Evolutionary conservation across 2,113 vertebrate genomes (phyloP).

Genomic region (Gnathonemus echidnorhynchus): DNA sequence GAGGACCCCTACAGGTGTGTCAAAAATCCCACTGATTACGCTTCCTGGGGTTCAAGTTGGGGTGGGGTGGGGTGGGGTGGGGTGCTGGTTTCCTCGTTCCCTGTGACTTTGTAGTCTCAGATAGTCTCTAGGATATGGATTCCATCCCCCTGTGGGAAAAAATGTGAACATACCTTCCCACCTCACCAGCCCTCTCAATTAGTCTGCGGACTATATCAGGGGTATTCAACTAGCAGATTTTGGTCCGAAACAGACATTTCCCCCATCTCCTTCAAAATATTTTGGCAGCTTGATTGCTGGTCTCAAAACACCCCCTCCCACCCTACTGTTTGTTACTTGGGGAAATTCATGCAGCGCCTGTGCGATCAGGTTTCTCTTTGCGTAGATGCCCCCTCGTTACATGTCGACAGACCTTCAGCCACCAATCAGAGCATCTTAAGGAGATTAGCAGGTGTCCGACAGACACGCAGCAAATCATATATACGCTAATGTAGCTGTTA

Average conservation of each 20-base stretch:
- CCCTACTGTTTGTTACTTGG: background rate
- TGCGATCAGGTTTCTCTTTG: background rate
- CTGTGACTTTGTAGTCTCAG: background rate
- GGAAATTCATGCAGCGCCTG: background rate
- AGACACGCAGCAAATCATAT: background rate
- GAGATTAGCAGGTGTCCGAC: background rate
- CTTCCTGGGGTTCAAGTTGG: background rate
- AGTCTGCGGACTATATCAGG: background rate
- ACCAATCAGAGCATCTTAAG: background rate
- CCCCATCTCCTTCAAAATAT: too few species aligned
- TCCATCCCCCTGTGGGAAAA: background rate
- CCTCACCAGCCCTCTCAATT: background rate
- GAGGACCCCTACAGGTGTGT: constrained; percentile 72
- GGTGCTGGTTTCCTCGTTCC: background rate
- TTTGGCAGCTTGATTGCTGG: background rate
- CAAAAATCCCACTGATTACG: background rate
- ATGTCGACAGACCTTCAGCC: background rate
- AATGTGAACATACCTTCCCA: background rate
- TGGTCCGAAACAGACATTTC: background rate
- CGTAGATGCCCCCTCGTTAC: background rate
- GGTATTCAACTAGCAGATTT: background rate
- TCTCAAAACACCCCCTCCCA: background rate
- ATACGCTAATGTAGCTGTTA: background rate
- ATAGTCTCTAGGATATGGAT: background rate
- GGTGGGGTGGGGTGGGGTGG: too few species aligned